Conservation (phyloP, 2,797 vertebrate species). For the Yasuhikotakia modesta region DNA sequence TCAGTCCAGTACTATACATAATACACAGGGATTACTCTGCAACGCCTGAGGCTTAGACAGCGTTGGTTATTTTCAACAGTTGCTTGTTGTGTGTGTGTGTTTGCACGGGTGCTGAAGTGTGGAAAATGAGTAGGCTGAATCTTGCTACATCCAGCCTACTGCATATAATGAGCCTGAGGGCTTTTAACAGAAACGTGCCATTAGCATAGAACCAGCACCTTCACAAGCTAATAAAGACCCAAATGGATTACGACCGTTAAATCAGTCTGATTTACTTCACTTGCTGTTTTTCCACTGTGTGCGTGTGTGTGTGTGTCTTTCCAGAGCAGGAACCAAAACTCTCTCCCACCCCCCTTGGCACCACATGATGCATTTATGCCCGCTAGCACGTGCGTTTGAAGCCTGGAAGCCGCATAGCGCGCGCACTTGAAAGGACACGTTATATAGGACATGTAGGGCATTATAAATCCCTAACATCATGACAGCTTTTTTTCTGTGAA, state of each 20-base stretch:
- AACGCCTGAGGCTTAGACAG: slow-evolving; percentile 17
- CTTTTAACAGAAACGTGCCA: slow-evolving; percentile 72
- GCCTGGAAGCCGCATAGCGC: slow-evolving; percentile 57
- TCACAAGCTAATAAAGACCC: slow-evolving; percentile 73
- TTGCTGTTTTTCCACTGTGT: slow-evolving; percentile 46
- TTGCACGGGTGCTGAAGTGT: slow-evolving; percentile 39
- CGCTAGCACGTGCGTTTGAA: neutral
- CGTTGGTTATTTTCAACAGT: slow-evolving; percentile 26
- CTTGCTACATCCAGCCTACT: slow-evolving; percentile 39
- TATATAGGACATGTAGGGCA: slow-evolving; percentile 37
- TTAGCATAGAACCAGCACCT: slow-evolving; percentile 71
- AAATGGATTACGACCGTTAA: slow-evolving; percentile 67
- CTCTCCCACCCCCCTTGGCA: slow-evolving; percentile 13
- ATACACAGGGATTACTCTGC: slow-evolving; percentile 28
- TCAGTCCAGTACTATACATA: slow-evolving; percentile 23
- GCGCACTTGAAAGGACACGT: slow-evolving; percentile 75
- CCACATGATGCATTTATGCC: slow-evolving; percentile 46
- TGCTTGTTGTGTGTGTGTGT: slow-evolving; percentile 2
- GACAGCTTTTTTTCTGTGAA: neutral
- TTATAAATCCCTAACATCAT: slow-evolving; percentile 18
- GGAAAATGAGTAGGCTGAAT: slow-evolving; percentile 34
- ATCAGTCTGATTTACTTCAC: slow-evolving; percentile 72
- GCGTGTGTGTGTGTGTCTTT: slow-evolving; percentile 24
- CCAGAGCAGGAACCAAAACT: slow-evolving; percentile 50
- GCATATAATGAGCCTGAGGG: slow-evolving; percentile 61